Percentiles rank a stretch among this genome's conserved stretches.
phyloP scores from a whole-genome alignment of 2,113 vertebrate species.

The Marcusenius ussheri region DNA sequence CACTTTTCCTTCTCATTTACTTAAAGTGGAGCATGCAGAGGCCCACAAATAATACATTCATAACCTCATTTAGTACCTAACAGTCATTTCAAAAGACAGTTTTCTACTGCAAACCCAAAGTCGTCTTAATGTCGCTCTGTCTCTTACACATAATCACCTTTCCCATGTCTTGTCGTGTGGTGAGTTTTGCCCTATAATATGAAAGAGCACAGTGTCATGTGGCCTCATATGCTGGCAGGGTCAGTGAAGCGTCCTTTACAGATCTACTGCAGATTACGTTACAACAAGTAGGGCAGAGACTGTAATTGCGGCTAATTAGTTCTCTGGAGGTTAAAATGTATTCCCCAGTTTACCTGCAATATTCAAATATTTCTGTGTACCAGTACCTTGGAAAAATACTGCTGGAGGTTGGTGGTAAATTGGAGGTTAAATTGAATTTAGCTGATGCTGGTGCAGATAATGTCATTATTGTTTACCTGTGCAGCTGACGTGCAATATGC shows the following conservation, averaged over 20 bases:
- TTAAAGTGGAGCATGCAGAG: not conserved
- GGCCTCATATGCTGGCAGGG: too few species aligned
- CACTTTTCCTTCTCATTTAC: not conserved
- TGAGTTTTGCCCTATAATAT: not conserved
- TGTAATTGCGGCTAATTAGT: conserved; percentile 72
- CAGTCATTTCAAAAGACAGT: not conserved
- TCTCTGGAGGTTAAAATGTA: conserved; percentile 67
- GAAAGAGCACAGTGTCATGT: not conserved
- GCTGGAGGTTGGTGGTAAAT: not conserved
- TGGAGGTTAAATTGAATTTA: conserved; percentile 53
- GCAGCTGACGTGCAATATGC: not conserved
- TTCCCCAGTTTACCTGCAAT: conserved; percentile 68
- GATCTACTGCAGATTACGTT: conserved; percentile 66
- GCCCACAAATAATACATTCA: not conserved
- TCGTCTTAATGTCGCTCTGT: not conserved
- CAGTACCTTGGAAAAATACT: conserved; percentile 36
- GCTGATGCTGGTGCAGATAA: conserved; percentile 50
- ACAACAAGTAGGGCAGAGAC: conserved; percentile 73
- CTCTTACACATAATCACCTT: not conserved
- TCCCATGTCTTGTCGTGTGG: not conserved
- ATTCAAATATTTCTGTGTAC: conserved; percentile 56
- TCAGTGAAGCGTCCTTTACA: conserved; percentile 54
- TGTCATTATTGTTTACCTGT: conserved; percentile 42
- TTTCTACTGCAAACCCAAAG: not conserved
- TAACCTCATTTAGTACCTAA: not conserved